Conservation (phyloP, 2,113 vertebrate species). For the Sigmodon hispidus region DNA sequence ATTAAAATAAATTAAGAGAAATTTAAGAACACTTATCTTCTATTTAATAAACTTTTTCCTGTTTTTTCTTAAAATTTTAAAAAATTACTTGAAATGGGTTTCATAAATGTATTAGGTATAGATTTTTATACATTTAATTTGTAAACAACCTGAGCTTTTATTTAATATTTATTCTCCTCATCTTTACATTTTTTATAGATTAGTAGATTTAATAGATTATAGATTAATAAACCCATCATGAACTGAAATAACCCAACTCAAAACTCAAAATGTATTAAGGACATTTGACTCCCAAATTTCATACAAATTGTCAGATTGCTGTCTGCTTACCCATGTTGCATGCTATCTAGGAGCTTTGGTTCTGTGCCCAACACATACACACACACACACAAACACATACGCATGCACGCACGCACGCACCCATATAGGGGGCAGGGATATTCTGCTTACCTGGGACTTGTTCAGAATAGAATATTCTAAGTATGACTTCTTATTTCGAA, state of each 20-base stretch:
- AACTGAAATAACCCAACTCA: background rate
- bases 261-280: background rate
- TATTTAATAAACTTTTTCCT: background rate
- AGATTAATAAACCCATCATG: background rate
- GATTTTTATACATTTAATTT: background rate
- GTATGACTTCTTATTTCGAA: background rate
- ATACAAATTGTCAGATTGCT: accelerated
- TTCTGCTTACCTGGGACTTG: background rate
- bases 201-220: too few species aligned
- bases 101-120: background rate
- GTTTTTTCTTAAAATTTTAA: background rate
- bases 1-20: conserved; percentile 23
- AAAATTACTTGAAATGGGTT: background rate
- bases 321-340: background rate
- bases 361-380: background rate
- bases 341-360: background rate
- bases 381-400: too few species aligned
- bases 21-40: background rate
- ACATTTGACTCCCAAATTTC: too few species aligned
- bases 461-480: too few species aligned
- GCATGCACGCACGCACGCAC: too few species aligned
- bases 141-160: background rate
- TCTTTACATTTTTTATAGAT: too few species aligned
- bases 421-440: too few species aligned
- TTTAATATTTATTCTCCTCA: background rate